Evolutionary conservation across 1,140 invertebrate species (phyloP).

Genomic region (Trichoplusia ni): DNA sequence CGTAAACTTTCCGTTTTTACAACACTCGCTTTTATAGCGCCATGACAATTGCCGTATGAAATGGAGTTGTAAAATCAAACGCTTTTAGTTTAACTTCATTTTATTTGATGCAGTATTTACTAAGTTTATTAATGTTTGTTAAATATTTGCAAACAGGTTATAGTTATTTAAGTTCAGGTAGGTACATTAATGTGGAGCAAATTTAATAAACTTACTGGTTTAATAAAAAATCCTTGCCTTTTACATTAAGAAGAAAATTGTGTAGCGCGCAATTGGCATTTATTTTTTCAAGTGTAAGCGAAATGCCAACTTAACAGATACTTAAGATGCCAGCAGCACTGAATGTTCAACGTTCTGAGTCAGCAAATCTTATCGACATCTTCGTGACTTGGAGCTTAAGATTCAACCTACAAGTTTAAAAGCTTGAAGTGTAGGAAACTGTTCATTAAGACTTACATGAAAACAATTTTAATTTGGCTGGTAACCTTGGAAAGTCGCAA

Average conservation of each 20-base stretch:
- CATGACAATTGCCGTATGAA: slow-evolving; percentile 18
- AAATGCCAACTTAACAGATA: slow-evolving; percentile 3
- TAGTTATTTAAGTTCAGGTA: neutral
- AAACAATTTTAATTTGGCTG: too few species aligned
- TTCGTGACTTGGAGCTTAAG: slow-evolving; percentile 8
- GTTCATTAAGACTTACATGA: too few species aligned
- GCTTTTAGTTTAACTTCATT: slow-evolving; percentile 12
- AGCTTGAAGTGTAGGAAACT: neutral
- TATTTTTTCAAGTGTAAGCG: neutral
- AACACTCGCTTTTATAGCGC: neutral
- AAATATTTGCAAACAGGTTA: neutral
- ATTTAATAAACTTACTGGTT: too few species aligned
- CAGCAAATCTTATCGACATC: slow-evolving; percentile 11
- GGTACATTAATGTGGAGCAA: too few species aligned
- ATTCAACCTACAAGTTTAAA: neutral
- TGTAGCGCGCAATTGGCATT: too few species aligned
- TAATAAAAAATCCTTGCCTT: neutral
- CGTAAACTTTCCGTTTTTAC: slow-evolving; percentile 12
- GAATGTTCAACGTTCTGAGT: slow-evolving; percentile 5
- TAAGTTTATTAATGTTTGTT: neutral
- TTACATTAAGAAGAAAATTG: too few species aligned
- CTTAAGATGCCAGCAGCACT: neutral
- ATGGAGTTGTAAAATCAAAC: slow-evolving; percentile 14
- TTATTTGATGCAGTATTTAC: neutral
- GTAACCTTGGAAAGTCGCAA: too few species aligned